Base-by-base conservation (phyloP, 1,140 invertebrate genomes). In the Drosophila parabipectinata region DNA sequence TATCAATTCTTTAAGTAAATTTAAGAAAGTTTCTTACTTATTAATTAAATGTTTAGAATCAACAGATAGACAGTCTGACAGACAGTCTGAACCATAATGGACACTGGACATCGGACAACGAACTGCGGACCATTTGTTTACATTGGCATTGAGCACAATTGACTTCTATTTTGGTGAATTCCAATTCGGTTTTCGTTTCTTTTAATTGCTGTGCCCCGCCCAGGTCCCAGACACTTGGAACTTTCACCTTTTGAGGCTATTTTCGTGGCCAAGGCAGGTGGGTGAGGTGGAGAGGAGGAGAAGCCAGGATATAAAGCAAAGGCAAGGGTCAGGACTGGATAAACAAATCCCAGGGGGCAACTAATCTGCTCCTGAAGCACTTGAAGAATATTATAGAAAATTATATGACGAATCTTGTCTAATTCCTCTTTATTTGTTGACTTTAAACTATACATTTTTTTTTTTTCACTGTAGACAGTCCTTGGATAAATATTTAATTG, bases 131-230 rank as follows among this genome's bases (percentile, higher is more conserved):
- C 48, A 18, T 67, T 58, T 67, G 63, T 67, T 67, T 67, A 67
- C 63, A 44, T 53, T 8, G 4, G 15, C 63, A 48, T 26, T 18
- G 44, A 9, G 50, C 50, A 24, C 64, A 68, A 56, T 55, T 56
- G 64, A 69, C 67, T 57, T 71, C 51, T 57, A 57, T 57, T 69
- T 69, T 54, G 44, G 63, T 69, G 52, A 26, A 30, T 50, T 56
- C 32, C 64, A 39, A 57, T 50, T 69, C 14, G 47, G 52, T 41
- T 69, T 69, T 69, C 64, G 52, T 57, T 69, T 57, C 32, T 69
- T 69, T 69, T 71, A 69, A 71, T 69, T 71, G 66, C 51, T 47
- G 64, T 47, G 64, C 52, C 41, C 26, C 41, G 26, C 26, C 26
- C 26, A 28, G 26, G 26, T 30, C 51, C 63, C 39, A 45, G 15